Percentiles rank a stretch among this genome's conserved stretches.
Conservation (phyloP, 2,797 vertebrate species). For the Muscicapa striata region DNA sequence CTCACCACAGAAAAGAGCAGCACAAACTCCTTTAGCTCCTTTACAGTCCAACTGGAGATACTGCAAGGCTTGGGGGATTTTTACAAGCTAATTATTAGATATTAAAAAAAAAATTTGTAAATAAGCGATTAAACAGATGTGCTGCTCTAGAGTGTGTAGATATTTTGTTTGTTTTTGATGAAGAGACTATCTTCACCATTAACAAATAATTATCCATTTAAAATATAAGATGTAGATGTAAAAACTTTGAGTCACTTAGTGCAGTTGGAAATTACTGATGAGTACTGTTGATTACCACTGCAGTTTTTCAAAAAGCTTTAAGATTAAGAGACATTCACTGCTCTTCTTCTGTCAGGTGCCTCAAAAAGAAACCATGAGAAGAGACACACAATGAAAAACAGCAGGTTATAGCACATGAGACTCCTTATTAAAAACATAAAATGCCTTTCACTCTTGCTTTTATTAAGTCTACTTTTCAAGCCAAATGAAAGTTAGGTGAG, state of each 20-base stretch:
- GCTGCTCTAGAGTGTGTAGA: not conserved
- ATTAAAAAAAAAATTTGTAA: conserved; percentile 20
- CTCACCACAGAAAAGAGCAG: not conserved
- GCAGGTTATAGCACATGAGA: conserved; percentile 73
- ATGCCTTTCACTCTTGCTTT: conserved; percentile 75
- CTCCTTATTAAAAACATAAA: conserved; percentile 81
- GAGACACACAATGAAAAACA: conserved; percentile 73
- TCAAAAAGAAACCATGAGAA: conserved; percentile 70
- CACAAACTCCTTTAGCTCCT: conserved; percentile 52
- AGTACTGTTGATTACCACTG: conserved; percentile 67
- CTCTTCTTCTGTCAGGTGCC: conserved; percentile 64
- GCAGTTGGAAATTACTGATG: conserved; percentile 64
- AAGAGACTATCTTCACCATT: conserved; percentile 2
- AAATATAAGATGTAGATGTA: not conserved
- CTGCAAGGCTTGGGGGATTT: conserved; percentile 1
- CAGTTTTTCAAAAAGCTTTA: conserved; percentile 66
- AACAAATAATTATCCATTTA: conserved; percentile 8
- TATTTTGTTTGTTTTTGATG: not conserved
- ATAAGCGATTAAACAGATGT: conserved; percentile 34
- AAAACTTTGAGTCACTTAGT: conserved; percentile 59
- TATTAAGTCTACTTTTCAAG: conserved; percentile 81
- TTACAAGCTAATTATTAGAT: conserved; percentile 46
- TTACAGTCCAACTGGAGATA: conserved; percentile 49
- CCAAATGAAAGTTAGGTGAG: conserved; percentile 79
- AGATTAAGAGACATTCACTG: conserved; percentile 71